These are phyloP conservation scores for Apamea monoglypha DNA, from an alignment of 2,888 invertebrate species.

Conservation along the genomic window DNA sequence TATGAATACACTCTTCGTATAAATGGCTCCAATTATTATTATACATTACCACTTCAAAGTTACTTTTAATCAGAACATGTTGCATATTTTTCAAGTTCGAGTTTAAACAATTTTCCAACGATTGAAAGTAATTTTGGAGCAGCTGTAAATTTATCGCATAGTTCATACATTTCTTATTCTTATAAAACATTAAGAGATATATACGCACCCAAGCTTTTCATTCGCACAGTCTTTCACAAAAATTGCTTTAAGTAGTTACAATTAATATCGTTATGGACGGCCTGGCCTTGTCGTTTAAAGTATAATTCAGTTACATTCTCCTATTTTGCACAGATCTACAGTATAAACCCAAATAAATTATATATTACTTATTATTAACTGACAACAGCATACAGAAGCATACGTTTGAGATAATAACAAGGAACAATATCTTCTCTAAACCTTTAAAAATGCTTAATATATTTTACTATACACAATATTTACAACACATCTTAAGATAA, in stretches of 20 bases:
- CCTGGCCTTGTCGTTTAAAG: conserved; percentile 80
- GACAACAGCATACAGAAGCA: conserved; percentile 56
- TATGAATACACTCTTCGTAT: conserved; percentile 67
- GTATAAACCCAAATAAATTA: conserved; percentile 66
- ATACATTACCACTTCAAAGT: conserved; percentile 44
- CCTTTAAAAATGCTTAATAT: conserved; percentile 57
- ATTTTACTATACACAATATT: conserved; percentile 73
- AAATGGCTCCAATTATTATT: conserved; percentile 73
- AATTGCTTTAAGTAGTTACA: conserved; percentile 78
- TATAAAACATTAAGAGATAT: conserved; percentile 51
- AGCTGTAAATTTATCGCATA: conserved; percentile 41
- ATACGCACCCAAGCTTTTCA: conserved; percentile 71
- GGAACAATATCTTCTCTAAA: conserved; percentile 68
- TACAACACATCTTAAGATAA: conserved; percentile 66
- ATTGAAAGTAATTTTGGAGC: conserved; percentile 52
- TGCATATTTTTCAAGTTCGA: not conserved
- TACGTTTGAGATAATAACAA: conserved; percentile 67
- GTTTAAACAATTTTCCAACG: not conserved
- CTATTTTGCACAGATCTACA: conserved; percentile 76
- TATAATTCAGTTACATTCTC: conserved; percentile 64
- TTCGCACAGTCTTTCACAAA: conserved; percentile 84
- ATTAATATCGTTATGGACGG: conserved; percentile 84
- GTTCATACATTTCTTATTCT: conserved; percentile 61
- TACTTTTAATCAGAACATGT: conserved; percentile 34
- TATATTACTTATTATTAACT: conserved; percentile 59